phyloP scores from a whole-genome alignment of 2,888 invertebrate species.

The Platycheirus albimanus region DNA sequence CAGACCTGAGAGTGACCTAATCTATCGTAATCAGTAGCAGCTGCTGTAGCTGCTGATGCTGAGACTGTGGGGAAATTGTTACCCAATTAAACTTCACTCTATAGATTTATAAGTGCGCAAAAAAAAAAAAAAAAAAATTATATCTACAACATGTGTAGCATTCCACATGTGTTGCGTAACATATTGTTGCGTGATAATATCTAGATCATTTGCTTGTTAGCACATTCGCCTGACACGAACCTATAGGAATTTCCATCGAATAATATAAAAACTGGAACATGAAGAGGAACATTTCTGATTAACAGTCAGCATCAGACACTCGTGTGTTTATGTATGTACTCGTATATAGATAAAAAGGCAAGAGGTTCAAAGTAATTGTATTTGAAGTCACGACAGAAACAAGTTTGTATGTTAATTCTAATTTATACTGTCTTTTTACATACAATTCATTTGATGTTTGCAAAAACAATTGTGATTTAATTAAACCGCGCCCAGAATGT shows the following conservation, averaged over 20 bases:
- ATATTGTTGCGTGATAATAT: constrained; percentile 45
- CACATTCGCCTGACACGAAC: constrained; percentile 4
- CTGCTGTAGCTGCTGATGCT: no score
- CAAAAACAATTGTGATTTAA: not conserved
- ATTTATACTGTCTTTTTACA: not conserved
- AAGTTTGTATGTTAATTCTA: not conserved
- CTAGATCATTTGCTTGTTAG: constrained; percentile 43
- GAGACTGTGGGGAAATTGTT: not conserved
- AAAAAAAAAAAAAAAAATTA: not conserved
- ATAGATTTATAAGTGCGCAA: not conserved
- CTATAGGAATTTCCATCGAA: not conserved
- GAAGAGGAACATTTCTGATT: not conserved
- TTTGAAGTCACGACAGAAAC: not conserved
- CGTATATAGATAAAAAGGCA: not conserved
- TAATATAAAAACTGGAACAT: not conserved
- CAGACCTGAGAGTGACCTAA: not conserved
- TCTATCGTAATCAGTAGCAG: not conserved
- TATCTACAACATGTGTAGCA: not conserved
- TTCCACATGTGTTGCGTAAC: constrained; percentile 46
- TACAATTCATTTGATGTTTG: not conserved
- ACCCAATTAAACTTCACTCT: not conserved
- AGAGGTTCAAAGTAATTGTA: not conserved
- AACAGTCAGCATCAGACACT: not conserved
- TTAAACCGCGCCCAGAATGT: not conserved
- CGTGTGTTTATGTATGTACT: no score